Evolutionary conservation across 2,888 invertebrate species (phyloP).

Genomic region (Diaperis boleti): DNA sequence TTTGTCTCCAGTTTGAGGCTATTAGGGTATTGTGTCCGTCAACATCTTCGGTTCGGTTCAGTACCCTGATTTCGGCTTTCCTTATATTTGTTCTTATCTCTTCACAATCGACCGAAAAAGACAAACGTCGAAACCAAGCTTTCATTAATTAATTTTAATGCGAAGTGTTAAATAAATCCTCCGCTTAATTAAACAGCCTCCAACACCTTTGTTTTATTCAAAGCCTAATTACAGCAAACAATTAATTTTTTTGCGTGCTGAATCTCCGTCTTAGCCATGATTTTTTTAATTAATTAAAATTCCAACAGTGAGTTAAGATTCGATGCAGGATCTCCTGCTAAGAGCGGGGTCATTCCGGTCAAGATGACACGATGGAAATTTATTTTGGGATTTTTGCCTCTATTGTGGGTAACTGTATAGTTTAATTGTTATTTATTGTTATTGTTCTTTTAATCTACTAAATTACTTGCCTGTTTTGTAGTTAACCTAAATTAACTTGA

Average conservation of each 20-base stretch:
- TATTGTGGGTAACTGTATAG: too few species aligned
- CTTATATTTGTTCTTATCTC: constrained; percentile 10
- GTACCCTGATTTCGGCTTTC: constrained; percentile 22
- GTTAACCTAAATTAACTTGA: too few species aligned
- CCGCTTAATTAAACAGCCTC: constrained; percentile 30
- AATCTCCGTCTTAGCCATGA: constrained; percentile 24
- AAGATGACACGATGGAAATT: neutral
- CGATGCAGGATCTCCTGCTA: constrained; percentile 5
- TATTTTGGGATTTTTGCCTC: too few species aligned
- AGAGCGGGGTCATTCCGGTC: neutral
- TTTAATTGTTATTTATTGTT: neutral
- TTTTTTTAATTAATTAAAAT: constrained; percentile 37
- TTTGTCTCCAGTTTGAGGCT: constrained; percentile 23
- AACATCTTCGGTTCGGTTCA: constrained; percentile 17
- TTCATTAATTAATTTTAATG: constrained; percentile 29
- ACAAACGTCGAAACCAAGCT: constrained; percentile 20
- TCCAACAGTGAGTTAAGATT: constrained; percentile 1
- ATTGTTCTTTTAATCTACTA: neutral
- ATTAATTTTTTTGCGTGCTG: constrained; percentile 30
- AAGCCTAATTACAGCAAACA: constrained; percentile 33
- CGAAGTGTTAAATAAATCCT: constrained; percentile 23
- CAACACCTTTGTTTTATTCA: constrained; percentile 34
- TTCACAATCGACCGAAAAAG: constrained; percentile 10
- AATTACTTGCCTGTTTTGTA: too few species aligned
- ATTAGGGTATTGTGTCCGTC: constrained; percentile 19